Evolutionary conservation across 2,113 vertebrate genomes (phyloP), one percentile per base, ranked within the genome.

Genomic region (Corynorhinus townsendii): DNA sequence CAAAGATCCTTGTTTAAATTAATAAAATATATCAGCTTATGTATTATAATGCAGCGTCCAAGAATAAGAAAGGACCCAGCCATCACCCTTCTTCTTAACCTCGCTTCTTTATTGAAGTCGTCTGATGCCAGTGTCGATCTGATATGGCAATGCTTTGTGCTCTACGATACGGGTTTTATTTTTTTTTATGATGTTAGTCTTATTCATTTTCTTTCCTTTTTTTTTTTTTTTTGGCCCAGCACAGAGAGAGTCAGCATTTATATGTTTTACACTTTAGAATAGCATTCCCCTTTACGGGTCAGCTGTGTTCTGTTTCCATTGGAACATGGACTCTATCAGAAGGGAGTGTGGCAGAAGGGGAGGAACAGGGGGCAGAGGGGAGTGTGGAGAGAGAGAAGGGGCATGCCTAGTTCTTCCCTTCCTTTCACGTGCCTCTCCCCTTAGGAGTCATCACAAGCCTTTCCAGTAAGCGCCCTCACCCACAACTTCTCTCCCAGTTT

Each of bases 1-100:
- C 83, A 89, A 86, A 95, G 38, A 75, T 88, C 69, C 76, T n/a
- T 20, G 95, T 96, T 87, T 75, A 97, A 97, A 96, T 97, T 95
- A 95, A 94, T 95, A 95, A 52, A 88, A 79, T 66, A 17, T 89
- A 86, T 96, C 92, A 94, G 45, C 85, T 97, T 94, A 89, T 87
- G 64, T 54, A 80, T 81, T 95, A 68, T 52, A 89, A 95, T 87
- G 73, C 17, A 59, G 11, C n/a, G 69, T 90, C 66, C 52, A 91
- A 62, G 71, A 93, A 90, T 91, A 93, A 96, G 91, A 95, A 91
- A 81, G 22, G 35, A 40, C 40, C 68, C 62, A 38, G 76, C 86
- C 69, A 92, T 92, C 82, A 92, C 62, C 56, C 85, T 96, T 76
- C 90, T 19, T 95, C 81, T 96, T 95, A 96, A 97, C 97, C 86